Evolutionary conservation across 2,113 vertebrate species (phyloP).

Genomic region (Craseonycteris thonglongyai): DNA sequence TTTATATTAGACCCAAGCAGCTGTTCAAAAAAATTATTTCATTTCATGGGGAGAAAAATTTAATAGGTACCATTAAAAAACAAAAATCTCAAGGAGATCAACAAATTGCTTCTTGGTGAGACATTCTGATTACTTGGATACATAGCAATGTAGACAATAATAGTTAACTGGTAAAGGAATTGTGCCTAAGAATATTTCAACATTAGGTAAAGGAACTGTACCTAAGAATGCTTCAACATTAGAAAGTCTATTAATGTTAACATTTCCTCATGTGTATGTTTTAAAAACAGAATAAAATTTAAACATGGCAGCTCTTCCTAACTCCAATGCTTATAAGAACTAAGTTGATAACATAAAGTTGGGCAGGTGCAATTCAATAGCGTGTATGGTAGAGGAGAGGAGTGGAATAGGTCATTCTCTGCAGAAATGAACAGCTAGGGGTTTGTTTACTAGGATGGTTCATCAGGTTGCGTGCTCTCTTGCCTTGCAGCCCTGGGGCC

Average conservation of each 20-base stretch:
- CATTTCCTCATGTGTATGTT: neutral
- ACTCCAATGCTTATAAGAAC: neutral
- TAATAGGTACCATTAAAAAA: neutral
- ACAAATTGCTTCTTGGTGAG: neutral
- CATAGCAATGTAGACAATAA: neutral
- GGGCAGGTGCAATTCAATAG: neutral
- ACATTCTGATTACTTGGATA: neutral
- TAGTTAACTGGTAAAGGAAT: neutral
- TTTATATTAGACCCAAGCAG: neutral
- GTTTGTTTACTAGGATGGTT: too few species aligned
- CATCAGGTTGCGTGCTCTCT: too few species aligned
- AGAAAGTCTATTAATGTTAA: neutral
- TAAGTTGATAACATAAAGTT: neutral
- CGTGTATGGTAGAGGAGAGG: accelerated
- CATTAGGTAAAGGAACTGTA: neutral
- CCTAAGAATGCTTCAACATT: neutral
- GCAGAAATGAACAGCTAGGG: neutral
- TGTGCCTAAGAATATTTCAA: neutral
- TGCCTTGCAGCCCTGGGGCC: too few species aligned
- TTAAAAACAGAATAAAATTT: slow-evolving; percentile 9
- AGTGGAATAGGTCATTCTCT: accelerated
- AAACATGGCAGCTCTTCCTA: neutral
- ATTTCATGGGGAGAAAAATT: neutral
- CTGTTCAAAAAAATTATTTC: neutral
- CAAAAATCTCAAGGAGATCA: neutral